phyloP scores from a whole-genome alignment of 2,797 vertebrate genomes.

The Manis pentadactyla region DNA sequence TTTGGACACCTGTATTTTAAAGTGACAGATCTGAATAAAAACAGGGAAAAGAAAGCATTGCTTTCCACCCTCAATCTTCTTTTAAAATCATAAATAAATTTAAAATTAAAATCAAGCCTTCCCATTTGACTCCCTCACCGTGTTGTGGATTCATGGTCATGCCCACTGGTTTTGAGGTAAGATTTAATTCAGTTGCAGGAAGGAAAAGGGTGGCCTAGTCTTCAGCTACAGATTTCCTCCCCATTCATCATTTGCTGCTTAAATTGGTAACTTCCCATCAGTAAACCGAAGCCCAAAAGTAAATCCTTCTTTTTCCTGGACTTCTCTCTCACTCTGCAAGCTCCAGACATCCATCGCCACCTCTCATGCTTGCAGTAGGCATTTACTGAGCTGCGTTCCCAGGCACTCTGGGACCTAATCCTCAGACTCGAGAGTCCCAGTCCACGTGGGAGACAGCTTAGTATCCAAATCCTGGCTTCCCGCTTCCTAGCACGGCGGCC shows the following conservation, averaged over 20 bases:
- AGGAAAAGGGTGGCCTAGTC: not conserved
- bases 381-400: rapidly evolving
- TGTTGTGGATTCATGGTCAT: conserved; percentile 38
- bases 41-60: not conserved
- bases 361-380: not conserved
- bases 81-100: conserved; percentile 76
- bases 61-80: conserved; percentile 66
- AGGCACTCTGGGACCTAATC: rapidly evolving
- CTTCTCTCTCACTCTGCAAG: not conserved
- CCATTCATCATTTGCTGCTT: not conserved
- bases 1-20: conserved; percentile 75
- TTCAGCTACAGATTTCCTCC: not conserved
- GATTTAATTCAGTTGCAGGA: conserved; percentile 53
- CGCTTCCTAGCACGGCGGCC: not conserved
- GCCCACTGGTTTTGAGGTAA: not conserved
- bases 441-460: not conserved
- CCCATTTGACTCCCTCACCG: conserved; percentile 33
- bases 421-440: not conserved
- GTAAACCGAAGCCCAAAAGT: not conserved
- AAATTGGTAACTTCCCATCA: conserved; percentile 62
- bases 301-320: conserved; percentile 60
- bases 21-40: conserved; percentile 72
- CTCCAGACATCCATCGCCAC: not conserved
- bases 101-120: conserved; percentile 76
- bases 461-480: not conserved